These are phyloP conservation scores for Epinotia nisella DNA, from an alignment of 2,888 invertebrate species.

Conservation along the genomic window DNA sequence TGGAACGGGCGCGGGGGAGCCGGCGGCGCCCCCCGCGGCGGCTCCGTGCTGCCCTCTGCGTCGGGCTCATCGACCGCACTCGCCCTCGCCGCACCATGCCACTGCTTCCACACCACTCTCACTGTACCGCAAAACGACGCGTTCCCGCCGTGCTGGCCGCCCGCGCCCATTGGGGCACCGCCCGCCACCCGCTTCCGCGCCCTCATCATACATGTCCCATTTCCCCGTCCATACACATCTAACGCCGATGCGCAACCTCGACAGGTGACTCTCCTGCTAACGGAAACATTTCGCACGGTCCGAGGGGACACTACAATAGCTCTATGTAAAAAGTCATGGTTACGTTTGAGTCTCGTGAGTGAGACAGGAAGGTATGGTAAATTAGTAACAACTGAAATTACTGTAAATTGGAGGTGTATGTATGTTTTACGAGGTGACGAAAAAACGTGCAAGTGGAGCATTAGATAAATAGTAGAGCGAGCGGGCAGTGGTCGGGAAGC, in stretches of 20 bases:
- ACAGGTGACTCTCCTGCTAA: constrained; percentile 21
- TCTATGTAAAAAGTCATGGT: constrained; percentile 11
- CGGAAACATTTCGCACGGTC: not conserved
- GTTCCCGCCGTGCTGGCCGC: constrained; percentile 52
- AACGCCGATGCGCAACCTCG: constrained; percentile 7
- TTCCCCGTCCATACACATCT: constrained; percentile 29
- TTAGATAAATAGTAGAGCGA: constrained; percentile 31
- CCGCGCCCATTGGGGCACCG: constrained; percentile 45
- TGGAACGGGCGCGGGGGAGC: constrained; percentile 51
- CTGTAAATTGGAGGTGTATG: not conserved
- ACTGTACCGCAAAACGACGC: constrained; percentile 71
- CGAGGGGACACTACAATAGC: not conserved
- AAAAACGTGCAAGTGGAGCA: constrained; percentile 20
- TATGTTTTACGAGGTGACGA: constrained; percentile 22
- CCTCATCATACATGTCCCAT: constrained; percentile 30
- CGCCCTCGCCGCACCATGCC: constrained; percentile 72
- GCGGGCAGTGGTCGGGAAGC: constrained; percentile 31
- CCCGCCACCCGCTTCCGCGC: constrained; percentile 34
- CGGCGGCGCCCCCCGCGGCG: constrained; percentile 64
- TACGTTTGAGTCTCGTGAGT: not conserved
- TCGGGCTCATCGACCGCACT: constrained; percentile 83
- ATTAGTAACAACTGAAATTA: not conserved
- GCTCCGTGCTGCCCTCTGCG: constrained; percentile 80
- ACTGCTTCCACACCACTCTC: constrained; percentile 58
- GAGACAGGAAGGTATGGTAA: constrained; percentile 4